Evolutionary conservation across 2,797 vertebrate genomes (phyloP).

Genomic region (Smutsia temminckii): DNA sequence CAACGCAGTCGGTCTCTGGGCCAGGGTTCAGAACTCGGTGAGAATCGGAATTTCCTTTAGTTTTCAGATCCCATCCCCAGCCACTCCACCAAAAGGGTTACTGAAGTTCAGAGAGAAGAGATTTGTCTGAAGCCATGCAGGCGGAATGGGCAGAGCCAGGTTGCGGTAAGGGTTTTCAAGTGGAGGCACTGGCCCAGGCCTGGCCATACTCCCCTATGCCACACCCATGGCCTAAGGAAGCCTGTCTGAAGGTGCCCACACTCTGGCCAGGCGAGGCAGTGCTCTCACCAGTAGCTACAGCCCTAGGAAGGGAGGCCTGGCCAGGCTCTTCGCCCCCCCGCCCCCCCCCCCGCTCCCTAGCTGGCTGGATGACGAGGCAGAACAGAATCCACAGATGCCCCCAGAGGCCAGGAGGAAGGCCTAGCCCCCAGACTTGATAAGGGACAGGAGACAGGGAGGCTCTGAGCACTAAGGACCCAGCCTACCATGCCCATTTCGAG

Average conservation of each 20-base stretch:
- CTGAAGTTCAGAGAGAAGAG: not conserved
- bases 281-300: conserved; percentile 37
- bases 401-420: conserved; percentile 78
- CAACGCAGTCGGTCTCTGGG: not conserved
- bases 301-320: conserved; percentile 39
- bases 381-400: conserved; percentile 78
- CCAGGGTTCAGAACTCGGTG: not conserved
- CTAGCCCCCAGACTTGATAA: conserved; percentile 63
- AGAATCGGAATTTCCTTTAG: not conserved
- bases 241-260: not conserved
- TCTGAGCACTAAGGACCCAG: conserved; percentile 49
- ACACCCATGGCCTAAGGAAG: not conserved
- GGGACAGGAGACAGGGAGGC: conserved; percentile 61
- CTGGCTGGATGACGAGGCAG: conserved; percentile 78
- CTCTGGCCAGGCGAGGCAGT: not conserved
- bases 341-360: conserved; percentile 63
- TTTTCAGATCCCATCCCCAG: not conserved
- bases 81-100: not conserved
- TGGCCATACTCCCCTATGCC: not conserved
- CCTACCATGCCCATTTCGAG: conserved; percentile 39
- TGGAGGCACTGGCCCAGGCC: not conserved
- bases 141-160: not conserved
- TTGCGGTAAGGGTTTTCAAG: not conserved
- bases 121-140: not conserved
- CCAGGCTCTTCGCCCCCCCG: conserved; percentile 44